phyloP scores from a whole-genome alignment of 2,797 vertebrate species.

The Orestias chungarensis region DNA sequence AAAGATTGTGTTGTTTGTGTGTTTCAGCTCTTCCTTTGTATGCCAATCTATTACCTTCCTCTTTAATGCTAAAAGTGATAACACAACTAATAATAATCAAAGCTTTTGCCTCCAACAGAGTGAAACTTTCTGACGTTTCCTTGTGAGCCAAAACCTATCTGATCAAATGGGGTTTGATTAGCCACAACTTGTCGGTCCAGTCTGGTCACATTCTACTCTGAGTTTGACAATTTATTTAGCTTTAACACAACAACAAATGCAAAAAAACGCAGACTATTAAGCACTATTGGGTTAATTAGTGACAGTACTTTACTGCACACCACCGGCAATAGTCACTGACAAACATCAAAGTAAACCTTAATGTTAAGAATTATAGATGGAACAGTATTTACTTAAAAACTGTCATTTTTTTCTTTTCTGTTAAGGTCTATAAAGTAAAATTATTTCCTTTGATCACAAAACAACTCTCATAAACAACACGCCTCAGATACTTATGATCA shows the following conservation, averaged over 20 bases:
- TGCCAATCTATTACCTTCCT: background rate
- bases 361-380: background rate
- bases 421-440: slow-evolving; percentile 3
- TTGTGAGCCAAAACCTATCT: background rate
- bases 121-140: slow-evolving; percentile 4
- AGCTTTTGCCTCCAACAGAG: background rate
- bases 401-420: background rate
- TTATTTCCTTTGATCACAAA: background rate
- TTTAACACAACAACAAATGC: background rate
- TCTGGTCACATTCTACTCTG: slow-evolving; percentile 63
- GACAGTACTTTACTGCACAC: background rate
- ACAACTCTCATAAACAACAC: background rate
- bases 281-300: background rate
- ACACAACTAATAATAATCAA: background rate
- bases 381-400: background rate
- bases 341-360: background rate
- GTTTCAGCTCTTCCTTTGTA: background rate
- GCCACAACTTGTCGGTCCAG: slow-evolving; percentile 59
- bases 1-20: too few species aligned
- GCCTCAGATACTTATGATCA: background rate
- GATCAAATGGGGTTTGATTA: background rate
- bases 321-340: background rate
- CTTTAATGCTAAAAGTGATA: too few species aligned
- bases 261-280: background rate
- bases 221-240: slow-evolving; percentile 5